Evolutionary conservation across 2,797 vertebrate species (phyloP), one percentile per base, ranked within the genome.

Genomic region (Labeo calbasu): DNA sequence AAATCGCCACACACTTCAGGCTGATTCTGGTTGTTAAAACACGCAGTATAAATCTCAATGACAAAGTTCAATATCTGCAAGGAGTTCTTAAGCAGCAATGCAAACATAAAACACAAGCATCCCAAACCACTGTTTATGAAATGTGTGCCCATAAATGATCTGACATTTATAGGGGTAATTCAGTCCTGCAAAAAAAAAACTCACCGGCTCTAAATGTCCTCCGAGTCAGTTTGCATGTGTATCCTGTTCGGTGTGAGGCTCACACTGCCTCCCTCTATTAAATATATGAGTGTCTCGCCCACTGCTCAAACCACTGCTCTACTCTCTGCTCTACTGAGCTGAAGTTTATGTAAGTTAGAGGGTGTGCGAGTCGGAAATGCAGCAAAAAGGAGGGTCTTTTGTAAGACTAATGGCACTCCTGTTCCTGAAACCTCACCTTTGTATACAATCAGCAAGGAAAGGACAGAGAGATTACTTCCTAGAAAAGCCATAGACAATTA

Each of bases 351-450:
- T 66, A 82, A 68, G 28, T 82, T 55, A 71, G 72, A 43, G 51
- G 46, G 73, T 82, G 77, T 57, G 59, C 23, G 40, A 68, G 73
- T 66, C 70, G 78, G 57, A 57, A 81, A 23, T 63, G 83, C 75
- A 77, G 48, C 72, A 71, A 65, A 51, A 55, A 85, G 89, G 86
- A 89, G 84, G 87, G 76, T 80, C 88, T 81, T 85, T 87, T 88
- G 84, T 71, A 65, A 72, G 32, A 68, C 77, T 87, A 80, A 83
- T 80, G 48, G 63, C 50, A 65, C 73, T 77, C 53, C 43, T 66
- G 70, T 80, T 87, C 81, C 82, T 71, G 43, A 85, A 82, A 86
- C 83, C 77, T 75, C 73, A 87, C 43, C 82, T 77, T 69, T 70
- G 73, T 55, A 9, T 79, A 69, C 66, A 12, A 36, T 32, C 40